Evolutionary conservation across 2,888 invertebrate genomes (phyloP).

Genomic region (Spisula solida): DNA sequence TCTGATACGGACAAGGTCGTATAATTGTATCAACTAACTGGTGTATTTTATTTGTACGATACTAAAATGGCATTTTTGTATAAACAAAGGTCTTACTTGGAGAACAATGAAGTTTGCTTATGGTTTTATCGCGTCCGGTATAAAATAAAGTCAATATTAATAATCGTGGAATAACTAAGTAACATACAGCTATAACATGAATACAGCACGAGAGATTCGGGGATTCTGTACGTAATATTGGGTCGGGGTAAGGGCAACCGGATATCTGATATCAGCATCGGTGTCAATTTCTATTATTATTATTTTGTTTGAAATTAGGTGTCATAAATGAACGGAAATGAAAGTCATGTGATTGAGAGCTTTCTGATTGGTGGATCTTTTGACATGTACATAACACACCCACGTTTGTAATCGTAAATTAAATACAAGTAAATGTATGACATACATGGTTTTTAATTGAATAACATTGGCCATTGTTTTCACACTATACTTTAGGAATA

Average conservation of each 20-base stretch:
- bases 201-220: not conserved
- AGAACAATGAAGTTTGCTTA: not conserved
- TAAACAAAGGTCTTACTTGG: not conserved
- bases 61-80: not conserved
- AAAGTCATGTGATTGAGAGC: not conserved
- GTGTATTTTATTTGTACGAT: not conserved
- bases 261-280: not conserved
- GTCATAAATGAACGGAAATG: not conserved
- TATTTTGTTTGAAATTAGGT: not conserved
- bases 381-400: too few relatives aligned
- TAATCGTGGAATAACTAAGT: not conserved
- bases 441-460: too few relatives aligned
- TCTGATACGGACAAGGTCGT: too few relatives aligned
- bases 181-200: not conserved
- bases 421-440: too few relatives aligned
- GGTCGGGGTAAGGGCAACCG: not conserved
- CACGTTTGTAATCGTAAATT: too few relatives aligned
- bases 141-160: constrained; percentile 5
- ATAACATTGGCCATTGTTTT: too few relatives aligned
- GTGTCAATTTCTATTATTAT: not conserved
- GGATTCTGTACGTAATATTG: not conserved
- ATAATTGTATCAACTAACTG: not conserved
- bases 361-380: too few relatives aligned
- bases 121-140: not conserved
- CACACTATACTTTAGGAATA: too few relatives aligned